Evolutionary conservation across 2,113 vertebrate species (phyloP).

Genomic region (Catagonus wagneri): DNA sequence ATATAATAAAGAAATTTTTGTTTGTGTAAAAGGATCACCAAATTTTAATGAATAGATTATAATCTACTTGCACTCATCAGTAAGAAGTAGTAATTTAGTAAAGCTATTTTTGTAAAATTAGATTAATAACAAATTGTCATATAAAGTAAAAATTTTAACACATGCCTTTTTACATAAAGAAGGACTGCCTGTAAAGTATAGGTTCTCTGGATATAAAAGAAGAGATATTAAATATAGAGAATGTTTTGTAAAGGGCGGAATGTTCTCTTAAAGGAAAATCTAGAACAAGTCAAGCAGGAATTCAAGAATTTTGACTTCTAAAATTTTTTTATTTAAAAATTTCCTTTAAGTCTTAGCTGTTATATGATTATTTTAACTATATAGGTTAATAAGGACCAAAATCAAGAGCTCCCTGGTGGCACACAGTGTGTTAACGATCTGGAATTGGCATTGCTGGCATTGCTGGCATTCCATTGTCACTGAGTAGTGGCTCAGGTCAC

Average conservation of each 20-base stretch:
- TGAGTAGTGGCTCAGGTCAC: no score
- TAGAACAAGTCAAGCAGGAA: conserved; percentile 15
- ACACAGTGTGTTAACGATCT: no score
- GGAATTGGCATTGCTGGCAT: no score
- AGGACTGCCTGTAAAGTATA: not conserved
- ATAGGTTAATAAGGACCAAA: not conserved
- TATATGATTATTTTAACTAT: conserved; percentile 25
- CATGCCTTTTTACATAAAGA: not conserved
- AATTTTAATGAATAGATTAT: conserved; percentile 4
- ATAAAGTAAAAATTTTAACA: not conserved
- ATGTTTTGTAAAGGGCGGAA: not conserved
- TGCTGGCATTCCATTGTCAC: no score
- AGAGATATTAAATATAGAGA: conserved; percentile 25
- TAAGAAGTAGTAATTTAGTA: conserved; percentile 47
- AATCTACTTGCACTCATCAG: not conserved
- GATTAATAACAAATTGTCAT: not conserved
- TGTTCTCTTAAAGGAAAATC: not conserved
- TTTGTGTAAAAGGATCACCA: not conserved
- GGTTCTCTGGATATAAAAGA: conserved; percentile 1
- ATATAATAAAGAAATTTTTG: conserved; percentile 21
- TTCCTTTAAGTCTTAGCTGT: not conserved
- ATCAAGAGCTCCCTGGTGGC: not conserved
- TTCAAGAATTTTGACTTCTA: not conserved
- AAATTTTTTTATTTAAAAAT: not conserved
- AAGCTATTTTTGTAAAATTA: conserved; percentile 30